Conservation (phyloP, 2,113 vertebrate species). For the Loxodonta africana region DNA sequence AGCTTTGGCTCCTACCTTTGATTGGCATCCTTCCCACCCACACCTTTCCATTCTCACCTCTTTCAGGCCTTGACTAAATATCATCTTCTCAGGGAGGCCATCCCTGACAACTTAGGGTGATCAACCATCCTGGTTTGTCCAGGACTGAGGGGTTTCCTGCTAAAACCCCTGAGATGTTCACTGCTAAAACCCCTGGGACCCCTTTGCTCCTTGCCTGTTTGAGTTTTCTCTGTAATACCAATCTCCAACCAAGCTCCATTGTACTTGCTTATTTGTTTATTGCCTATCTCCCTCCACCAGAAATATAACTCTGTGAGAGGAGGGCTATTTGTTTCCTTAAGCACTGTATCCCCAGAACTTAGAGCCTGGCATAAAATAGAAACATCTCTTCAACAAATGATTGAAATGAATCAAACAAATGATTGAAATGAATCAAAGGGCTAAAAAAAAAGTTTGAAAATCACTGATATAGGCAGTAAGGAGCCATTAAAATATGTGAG, state of each 20-base stretch:
- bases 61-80: not conserved
- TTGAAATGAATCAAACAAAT: not conserved
- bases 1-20: fast-evolving
- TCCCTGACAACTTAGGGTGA: not conserved
- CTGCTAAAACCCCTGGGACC: not conserved
- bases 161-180: not conserved
- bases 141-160: no score
- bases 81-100: not conserved
- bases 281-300: not conserved
- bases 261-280: not conserved
- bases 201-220: no score
- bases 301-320: not conserved
- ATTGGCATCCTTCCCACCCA: not conserved
- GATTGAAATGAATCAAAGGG: not conserved
- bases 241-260: not conserved
- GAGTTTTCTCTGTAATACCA: not conserved
- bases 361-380: not conserved
- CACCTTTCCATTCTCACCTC: not conserved
- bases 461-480: not conserved
- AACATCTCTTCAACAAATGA: not conserved
- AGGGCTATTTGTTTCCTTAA: not conserved
- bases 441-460: not conserved
- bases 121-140: not conserved
- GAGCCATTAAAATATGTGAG: not conserved
- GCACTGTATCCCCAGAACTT: not conserved